Base-by-base conservation (phyloP, 1,140 invertebrate species). In the Neuroterus valhalla region DNA sequence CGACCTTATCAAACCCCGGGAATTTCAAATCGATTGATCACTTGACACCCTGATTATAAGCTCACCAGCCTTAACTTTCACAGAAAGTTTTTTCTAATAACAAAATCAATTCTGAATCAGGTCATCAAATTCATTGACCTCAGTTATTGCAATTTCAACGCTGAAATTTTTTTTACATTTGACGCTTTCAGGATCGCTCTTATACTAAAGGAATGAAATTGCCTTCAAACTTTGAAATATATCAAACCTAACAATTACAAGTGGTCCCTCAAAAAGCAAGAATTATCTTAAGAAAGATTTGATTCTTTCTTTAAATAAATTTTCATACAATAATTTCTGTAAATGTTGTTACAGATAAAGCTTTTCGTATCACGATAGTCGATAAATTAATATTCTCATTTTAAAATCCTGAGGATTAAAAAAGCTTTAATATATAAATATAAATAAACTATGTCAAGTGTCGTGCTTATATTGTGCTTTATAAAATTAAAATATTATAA, bases 291-390 rank as follows among this genome's bases (percentile, higher is more conserved):
- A 38, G 3, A 38, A 10, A 38, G 31, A 31, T 31, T 8, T 38
- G 6, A 38, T 38, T 38, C 31, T 38, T 38, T 38, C 31, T 0
- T 38, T 38, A 38, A 8, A 38, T 38, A 38, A 38, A 38, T 38
- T 8, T 38, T 10, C 31, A 15, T 70, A 48, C 46, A 70, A 43
- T 70, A n/a, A 55, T 15, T 52, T 70, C 21, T 44, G 50, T 62
- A 62, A 26, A 26, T 62, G 14, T 4, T 62, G 31, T 12, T 31
- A 62, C 31, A 38, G 31, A 38, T 31, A 62, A 62, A 31, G 48
- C 17, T 50, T 50, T 50, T 21, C 21, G 8, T 50, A 50, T 62
- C 31, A 26, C 3, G 23, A 31, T 23, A n/a, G 26, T 23, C 23
- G 14, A 38, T 14, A 62, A 62, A n/a, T 31, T 15, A 31, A 62